Conservation (phyloP, 2,888 invertebrate species). For the Drosophila meridiana region DNA sequence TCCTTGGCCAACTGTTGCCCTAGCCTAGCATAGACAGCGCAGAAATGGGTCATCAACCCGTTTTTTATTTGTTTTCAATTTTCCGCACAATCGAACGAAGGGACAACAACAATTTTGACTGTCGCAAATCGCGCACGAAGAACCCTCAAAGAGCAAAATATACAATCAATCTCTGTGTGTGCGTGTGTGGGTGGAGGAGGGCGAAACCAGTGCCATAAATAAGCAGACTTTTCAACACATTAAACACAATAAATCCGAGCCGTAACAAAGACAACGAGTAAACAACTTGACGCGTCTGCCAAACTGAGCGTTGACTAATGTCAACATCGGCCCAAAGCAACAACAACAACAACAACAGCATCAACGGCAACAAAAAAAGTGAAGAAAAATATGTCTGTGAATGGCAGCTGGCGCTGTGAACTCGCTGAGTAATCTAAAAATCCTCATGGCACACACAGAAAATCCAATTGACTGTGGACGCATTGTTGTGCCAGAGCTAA, state of each 20-base stretch:
- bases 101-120: conserved; percentile 50
- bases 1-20: conserved; percentile 28
- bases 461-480: conserved; percentile 72
- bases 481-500: conserved; percentile 27
- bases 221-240: conserved; percentile 81
- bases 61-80: conserved; percentile 58
- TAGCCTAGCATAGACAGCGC: not conserved
- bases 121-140: conserved; percentile 11
- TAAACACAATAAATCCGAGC: conserved; percentile 77
- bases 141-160: conserved; percentile 6
- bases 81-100: conserved; percentile 74
- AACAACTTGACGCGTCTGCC: conserved; percentile 67
- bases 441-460: conserved; percentile 33
- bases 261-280: conserved; percentile 61
- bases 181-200: not conserved
- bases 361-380: conserved; percentile 25
- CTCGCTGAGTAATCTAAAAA: conserved; percentile 60
- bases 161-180: conserved; percentile 2
- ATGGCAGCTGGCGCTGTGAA: conserved; percentile 47
- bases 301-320: conserved; percentile 67
- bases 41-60: conserved; percentile 18
- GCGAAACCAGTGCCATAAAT: conserved; percentile 63
- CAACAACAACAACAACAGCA: conserved; percentile 27
- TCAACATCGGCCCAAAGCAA: conserved; percentile 52
- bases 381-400: conserved; percentile 25